Evolutionary conservation across 2,113 vertebrate genomes (phyloP), one percentile per base, ranked within the genome.

Genomic region (Agapornis roseicollis): DNA sequence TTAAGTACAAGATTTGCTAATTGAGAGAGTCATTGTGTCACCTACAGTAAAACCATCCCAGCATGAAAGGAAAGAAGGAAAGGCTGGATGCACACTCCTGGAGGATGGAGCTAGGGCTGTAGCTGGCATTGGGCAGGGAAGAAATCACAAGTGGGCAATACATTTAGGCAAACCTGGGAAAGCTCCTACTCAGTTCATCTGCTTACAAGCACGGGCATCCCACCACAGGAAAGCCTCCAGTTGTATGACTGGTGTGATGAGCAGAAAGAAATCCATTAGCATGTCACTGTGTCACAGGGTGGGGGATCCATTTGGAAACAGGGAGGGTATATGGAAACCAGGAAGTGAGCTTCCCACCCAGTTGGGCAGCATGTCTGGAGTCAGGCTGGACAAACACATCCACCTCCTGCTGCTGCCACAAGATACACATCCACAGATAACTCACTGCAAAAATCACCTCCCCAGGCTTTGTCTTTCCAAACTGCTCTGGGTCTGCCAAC

Each of bases 321-420:
- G 73, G 83, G 65, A 93, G 83, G 66, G 47, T 58, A 6, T 49
- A 61, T 50, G 92, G 94, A 92, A 96, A 89, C 13, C 0, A 16
- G 88, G 85, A 95, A 93, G 68, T 39, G 37, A 93, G 47, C 37
- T 89, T 95, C 73, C 86, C 78, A 49, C 63, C 66, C 78, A 69
- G 79, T 79, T 2, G 10, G 69, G 35, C 70, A 91, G 74, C 37
- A 14, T 7, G 58, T 71, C 77, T 92, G 70, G n/a, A 89, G 37
- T 42, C 72, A 92, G 80, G 65, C 88, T 89, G 90, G 94, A 94
- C 69, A 96, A 95, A 96, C 77, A 89, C 23, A 81, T n/a, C 61
- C 56, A 42, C 37, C 37, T 78, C 69, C 50, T 42, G 64, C 35
- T 94, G 70, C 61, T 86, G 80, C 31, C 82, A 93, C 44, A 84